These are phyloP conservation scores for Monochamus saltuarius DNA, from an alignment of 1,140 invertebrate genomes.

Conservation along the genomic window DNA sequence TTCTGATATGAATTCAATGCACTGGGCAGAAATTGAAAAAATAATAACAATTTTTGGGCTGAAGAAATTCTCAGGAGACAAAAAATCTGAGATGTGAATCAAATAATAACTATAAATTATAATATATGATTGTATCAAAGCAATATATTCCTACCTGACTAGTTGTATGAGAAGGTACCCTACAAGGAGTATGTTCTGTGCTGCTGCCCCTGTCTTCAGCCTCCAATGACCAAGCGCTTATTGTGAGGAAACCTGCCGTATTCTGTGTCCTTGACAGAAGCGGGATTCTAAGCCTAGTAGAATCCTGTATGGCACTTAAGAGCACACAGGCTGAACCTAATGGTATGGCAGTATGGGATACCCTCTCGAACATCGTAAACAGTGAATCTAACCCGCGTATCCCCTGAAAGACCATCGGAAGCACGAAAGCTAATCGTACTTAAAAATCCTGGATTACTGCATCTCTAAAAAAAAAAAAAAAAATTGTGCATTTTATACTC, in stretches of 20 bases:
- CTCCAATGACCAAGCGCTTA: slow-evolving; percentile 80
- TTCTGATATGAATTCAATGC: too few species aligned
- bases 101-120: too few species aligned
- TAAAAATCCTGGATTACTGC: slow-evolving; percentile 85
- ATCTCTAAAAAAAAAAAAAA: slow-evolving; percentile 60
- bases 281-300: slow-evolving; percentile 58
- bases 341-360: slow-evolving; percentile 79
- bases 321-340: slow-evolving; percentile 70
- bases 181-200: slow-evolving; percentile 69
- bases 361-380: slow-evolving; percentile 83
- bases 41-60: too few species aligned
- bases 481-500: neutral
- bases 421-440: slow-evolving; percentile 80
- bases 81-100: too few species aligned
- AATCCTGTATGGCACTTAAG: slow-evolving; percentile 59
- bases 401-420: slow-evolving; percentile 70
- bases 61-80: too few species aligned
- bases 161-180: slow-evolving; percentile 50
- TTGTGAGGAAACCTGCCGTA: slow-evolving; percentile 78
- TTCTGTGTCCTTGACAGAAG: slow-evolving; percentile 57
- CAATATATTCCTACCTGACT: slow-evolving; percentile 35
- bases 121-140: too few species aligned
- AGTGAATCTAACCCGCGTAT: slow-evolving; percentile 75
- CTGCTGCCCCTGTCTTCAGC: slow-evolving; percentile 69
- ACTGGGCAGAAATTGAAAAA: too few species aligned